Conservation (phyloP, 2,797 vertebrate genomes). For the Darevskia nairensis region DNA sequence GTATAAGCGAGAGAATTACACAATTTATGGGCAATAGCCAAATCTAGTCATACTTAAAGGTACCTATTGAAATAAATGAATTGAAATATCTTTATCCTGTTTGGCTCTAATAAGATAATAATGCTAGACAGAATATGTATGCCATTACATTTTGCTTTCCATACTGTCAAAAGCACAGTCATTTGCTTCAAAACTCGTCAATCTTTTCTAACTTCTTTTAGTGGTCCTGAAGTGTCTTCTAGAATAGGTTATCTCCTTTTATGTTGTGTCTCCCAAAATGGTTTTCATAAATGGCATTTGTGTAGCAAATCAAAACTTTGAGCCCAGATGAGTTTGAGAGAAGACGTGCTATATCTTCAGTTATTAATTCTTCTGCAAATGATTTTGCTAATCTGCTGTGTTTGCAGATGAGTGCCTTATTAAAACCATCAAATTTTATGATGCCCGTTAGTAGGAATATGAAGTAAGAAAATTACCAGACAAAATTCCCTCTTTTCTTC, state of each 20-base stretch:
- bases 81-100: too few relatives aligned
- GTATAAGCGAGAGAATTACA: neutral
- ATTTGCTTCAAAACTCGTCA: conserved; percentile 49
- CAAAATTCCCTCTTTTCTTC: conserved; percentile 65
- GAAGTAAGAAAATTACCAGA: conserved; percentile 68
- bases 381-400: conserved; percentile 60
- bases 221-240: conserved; percentile 59
- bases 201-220: conserved; percentile 57
- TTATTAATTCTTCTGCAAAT: conserved; percentile 62
- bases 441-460: conserved; percentile 64
- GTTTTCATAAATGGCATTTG: conserved; percentile 67
- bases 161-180: conserved; percentile 31
- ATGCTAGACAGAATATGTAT: neutral
- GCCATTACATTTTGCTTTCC: neutral
- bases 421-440: conserved; percentile 68
- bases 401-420: conserved; percentile 64
- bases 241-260: conserved; percentile 55
- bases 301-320: conserved; percentile 66
- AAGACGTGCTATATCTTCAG: conserved; percentile 51
- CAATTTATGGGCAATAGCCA: neutral
- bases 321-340: conserved; percentile 61
- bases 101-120: neutral
- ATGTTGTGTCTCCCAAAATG: conserved; percentile 42
- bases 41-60: too few relatives aligned
- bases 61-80: too few relatives aligned